phyloP scores from a whole-genome alignment of 2,888 invertebrate genomes.

The Choristoneura rosaceana region DNA sequence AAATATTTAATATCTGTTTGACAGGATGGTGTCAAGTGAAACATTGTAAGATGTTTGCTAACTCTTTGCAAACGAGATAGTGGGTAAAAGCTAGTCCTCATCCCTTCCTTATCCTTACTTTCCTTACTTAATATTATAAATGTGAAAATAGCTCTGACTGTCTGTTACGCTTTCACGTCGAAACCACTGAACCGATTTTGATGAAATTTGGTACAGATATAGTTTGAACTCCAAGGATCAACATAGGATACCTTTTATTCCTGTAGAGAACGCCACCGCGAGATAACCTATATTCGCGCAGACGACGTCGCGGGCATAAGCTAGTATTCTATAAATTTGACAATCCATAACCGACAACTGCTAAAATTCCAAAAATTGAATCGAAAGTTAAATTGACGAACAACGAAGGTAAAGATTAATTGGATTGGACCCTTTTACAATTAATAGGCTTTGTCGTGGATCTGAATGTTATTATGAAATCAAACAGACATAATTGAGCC shows the following conservation, averaged over 20 bases:
- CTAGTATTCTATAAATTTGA: background rate
- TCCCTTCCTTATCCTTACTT: too few relatives aligned
- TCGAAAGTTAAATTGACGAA: background rate
- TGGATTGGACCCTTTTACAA: conserved; percentile 13
- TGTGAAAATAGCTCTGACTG: too few relatives aligned
- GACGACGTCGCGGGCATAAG: too few relatives aligned
- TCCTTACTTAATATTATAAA: too few relatives aligned
- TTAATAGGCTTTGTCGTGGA: background rate
- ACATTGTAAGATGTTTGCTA: background rate
- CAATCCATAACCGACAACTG: background rate
- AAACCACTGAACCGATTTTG: too few relatives aligned
- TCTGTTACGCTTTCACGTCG: too few relatives aligned
- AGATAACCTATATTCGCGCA: too few relatives aligned
- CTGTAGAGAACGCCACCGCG: too few relatives aligned
- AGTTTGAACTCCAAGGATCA: too few relatives aligned
- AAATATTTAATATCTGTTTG: background rate
- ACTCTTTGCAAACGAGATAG: background rate
- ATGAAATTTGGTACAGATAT: too few relatives aligned
- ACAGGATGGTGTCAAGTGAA: background rate
- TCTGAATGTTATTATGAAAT: conserved; percentile 27
- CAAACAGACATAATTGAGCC: background rate
- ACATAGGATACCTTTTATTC: too few relatives aligned
- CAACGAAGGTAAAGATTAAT: conserved; percentile 4
- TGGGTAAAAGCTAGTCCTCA: too few relatives aligned
- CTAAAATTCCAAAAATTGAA: background rate